Conservation (phyloP, 1,140 invertebrate species). For the Lucilia sericata region DNA sequence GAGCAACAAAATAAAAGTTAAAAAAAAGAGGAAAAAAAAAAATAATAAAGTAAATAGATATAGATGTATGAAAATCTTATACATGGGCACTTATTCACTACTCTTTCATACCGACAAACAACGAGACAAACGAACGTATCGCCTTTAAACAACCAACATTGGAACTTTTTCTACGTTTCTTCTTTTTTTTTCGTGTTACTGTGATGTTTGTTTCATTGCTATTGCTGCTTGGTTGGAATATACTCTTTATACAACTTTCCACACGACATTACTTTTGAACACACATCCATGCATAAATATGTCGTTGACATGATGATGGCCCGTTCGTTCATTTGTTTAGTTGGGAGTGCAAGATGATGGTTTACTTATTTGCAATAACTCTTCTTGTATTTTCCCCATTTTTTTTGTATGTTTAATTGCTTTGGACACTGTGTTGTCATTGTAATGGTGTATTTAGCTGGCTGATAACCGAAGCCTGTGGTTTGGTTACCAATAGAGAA, state of each 20-base stretch:
- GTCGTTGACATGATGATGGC: not conserved
- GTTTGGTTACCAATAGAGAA: too few relatives aligned
- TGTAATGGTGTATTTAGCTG: not conserved
- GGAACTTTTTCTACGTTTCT: not conserved
- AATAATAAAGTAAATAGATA: not conserved
- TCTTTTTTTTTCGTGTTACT: not conserved
- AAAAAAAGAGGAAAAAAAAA: not conserved
- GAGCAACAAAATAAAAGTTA: too few relatives aligned
- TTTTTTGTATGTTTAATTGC: not conserved
- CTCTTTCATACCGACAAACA: too few relatives aligned
- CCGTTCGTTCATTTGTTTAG: too few relatives aligned
- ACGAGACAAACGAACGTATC: not conserved
- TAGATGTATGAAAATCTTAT: not conserved
- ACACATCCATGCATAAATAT: not conserved
- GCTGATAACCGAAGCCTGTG: too few relatives aligned
- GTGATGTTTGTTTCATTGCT: not conserved
- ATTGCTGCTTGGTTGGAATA: not conserved
- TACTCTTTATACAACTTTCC: slow-evolving; percentile 9
- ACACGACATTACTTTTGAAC: not conserved
- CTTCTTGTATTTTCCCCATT: too few relatives aligned
- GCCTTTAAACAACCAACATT: not conserved
- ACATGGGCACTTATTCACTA: not conserved
- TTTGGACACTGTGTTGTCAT: not conserved
- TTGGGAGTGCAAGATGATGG: too few relatives aligned
- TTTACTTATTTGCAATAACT: too few relatives aligned